Evolutionary conservation across 2,888 invertebrate species (phyloP).

Genomic region (Diogma glabrata): DNA sequence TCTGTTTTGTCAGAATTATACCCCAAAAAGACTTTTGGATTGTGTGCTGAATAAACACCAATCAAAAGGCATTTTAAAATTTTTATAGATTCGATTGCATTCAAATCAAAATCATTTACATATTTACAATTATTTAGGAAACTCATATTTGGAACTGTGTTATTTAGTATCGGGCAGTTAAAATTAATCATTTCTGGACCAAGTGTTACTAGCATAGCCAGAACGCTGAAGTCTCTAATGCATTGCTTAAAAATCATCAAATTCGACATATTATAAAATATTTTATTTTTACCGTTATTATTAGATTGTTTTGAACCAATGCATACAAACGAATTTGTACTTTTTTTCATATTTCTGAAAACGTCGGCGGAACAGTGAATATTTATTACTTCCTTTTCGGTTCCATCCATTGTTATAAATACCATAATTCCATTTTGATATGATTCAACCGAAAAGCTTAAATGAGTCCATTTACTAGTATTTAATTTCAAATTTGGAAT

Average conservation of each 20-base stretch:
- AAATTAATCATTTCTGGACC: slow-evolving; percentile 35
- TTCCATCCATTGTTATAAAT: slow-evolving; percentile 27
- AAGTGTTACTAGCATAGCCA: slow-evolving; percentile 32
- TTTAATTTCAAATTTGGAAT: slow-evolving; percentile 27
- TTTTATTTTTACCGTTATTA: background rate
- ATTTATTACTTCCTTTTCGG: slow-evolving; percentile 16
- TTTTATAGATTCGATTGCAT: slow-evolving; percentile 34
- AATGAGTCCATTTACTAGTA: slow-evolving; percentile 32
- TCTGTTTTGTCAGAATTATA: slow-evolving; percentile 20
- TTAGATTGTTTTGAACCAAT: slow-evolving; percentile 20
- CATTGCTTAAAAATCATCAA: slow-evolving; percentile 31
- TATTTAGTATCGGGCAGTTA: slow-evolving; percentile 21
- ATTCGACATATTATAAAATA: slow-evolving; percentile 27
- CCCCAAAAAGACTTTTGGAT: slow-evolving; percentile 41
- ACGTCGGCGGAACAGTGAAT: slow-evolving; percentile 17
- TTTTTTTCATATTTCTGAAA: slow-evolving; percentile 24
- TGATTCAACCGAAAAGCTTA: slow-evolving; percentile 28
- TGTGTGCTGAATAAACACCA: slow-evolving; percentile 49
- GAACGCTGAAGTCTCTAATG: slow-evolving; percentile 23
- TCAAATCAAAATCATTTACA: slow-evolving; percentile 23
- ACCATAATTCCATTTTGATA: slow-evolving; percentile 26
- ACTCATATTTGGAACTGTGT: slow-evolving; percentile 33
- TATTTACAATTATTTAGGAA: slow-evolving; percentile 28
- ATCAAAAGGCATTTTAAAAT: slow-evolving; percentile 49
- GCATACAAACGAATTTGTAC: slow-evolving; percentile 16